These are phyloP conservation scores for Gnathonemus longibarbis DNA, from an alignment of 2,113 vertebrate genomes.

Conservation along the genomic window DNA sequence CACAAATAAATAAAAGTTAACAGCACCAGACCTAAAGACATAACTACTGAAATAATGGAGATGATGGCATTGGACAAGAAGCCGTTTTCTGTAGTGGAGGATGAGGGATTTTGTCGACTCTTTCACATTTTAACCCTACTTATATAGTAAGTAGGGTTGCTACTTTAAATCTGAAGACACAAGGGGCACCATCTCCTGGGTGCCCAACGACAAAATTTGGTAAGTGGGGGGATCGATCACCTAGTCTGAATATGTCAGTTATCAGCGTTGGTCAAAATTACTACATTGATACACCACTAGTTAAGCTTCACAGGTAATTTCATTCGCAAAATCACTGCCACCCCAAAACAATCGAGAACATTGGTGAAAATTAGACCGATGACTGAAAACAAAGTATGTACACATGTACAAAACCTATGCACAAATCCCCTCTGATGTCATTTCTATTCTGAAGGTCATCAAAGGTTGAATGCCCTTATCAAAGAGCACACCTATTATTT, in stretches of 20 bases:
- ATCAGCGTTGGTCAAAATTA: not conserved
- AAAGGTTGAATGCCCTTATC: not conserved
- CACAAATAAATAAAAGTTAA: too few species aligned
- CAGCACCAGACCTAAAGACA: too few species aligned
- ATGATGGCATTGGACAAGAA: not conserved
- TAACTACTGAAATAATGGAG: not conserved
- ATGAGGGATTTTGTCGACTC: not conserved
- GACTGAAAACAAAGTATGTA: not conserved
- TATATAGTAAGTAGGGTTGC: not conserved
- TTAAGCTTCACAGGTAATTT: not conserved
- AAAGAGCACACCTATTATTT: not conserved
- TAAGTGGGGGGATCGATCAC: not conserved
- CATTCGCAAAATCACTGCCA: not conserved
- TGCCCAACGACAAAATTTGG: not conserved
- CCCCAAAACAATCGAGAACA: not conserved
- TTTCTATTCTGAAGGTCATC: not conserved
- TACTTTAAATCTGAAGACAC: not conserved
- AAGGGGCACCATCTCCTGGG: not conserved
- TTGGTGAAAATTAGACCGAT: too few species aligned
- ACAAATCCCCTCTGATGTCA: not conserved
- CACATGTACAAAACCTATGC: not conserved
- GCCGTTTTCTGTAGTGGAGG: not conserved
- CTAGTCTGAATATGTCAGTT: not conserved
- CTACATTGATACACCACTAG: not conserved
- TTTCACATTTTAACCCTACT: not conserved